A percentile compares a stretch with the other conserved stretches of the same genome.
These are phyloP conservation scores for Synanceia verrucosa DNA, from an alignment of 2,797 vertebrate genomes.

Conservation along the genomic window DNA sequence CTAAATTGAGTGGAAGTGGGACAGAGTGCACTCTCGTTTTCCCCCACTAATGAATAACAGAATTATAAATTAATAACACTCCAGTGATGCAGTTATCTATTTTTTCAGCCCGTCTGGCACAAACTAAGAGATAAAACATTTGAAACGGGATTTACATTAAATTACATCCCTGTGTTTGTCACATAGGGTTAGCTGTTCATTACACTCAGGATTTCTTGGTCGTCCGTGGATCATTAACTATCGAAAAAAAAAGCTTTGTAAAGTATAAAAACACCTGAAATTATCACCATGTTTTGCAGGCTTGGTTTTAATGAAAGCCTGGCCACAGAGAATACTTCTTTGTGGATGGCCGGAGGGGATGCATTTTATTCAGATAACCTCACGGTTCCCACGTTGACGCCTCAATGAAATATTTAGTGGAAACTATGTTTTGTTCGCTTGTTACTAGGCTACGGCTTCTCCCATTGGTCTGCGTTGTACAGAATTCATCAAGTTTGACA, in stretches of 20 bases:
- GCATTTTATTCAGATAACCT: constrained; percentile 13
- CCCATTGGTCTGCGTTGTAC: not conserved
- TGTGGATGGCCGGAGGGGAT: not conserved
- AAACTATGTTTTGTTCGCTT: not conserved
- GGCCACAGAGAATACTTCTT: not conserved
- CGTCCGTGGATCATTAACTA: not conserved
- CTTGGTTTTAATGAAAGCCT: constrained; percentile 5
- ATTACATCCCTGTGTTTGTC: not conserved
- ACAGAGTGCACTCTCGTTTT: constrained; percentile 24
- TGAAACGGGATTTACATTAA: not conserved
- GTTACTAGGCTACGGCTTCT: not conserved
- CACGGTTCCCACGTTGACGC: not conserved
- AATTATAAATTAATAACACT: constrained; percentile 44
- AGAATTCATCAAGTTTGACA: not conserved
- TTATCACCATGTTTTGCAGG: not conserved
- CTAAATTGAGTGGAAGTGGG: constrained; percentile 41
- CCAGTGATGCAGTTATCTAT: constrained; percentile 16
- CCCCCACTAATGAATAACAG: constrained; percentile 36
- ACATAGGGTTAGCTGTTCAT: not conserved
- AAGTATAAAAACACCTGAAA: not conserved
- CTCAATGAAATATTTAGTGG: constrained; percentile 5
- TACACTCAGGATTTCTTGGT: not conserved
- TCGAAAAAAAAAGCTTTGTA: not conserved
- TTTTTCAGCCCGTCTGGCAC: not conserved
- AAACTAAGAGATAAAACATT: not conserved